A percentile compares a stretch with the other conserved stretches of the same genome.
These are phyloP conservation scores for Gallinago stenura DNA, from an alignment of 2,797 vertebrate species.

Conservation along the genomic window DNA sequence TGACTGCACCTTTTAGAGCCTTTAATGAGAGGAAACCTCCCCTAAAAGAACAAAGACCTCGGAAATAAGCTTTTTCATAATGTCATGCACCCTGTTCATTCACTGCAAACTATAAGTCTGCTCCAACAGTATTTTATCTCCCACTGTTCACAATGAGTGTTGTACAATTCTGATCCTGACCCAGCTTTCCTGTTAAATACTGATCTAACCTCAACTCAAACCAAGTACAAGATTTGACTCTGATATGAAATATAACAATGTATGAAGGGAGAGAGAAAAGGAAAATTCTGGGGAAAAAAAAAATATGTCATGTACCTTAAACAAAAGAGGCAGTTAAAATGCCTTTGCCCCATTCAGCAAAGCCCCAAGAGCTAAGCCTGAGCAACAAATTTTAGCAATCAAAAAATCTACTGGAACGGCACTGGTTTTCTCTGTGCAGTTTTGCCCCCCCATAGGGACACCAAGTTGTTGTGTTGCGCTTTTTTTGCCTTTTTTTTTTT, in stretches of 20 bases:
- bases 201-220: not conserved
- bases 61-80: not conserved
- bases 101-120: not conserved
- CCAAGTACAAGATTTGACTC: not conserved
- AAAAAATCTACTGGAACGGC: not conserved
- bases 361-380: not conserved
- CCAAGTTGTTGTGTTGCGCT: not conserved
- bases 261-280: not conserved
- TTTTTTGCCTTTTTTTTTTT: not conserved
- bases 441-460: not conserved
- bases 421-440: not conserved
- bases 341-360: not conserved
- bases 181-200: not conserved
- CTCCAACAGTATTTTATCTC: not conserved
- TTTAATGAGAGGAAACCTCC: not conserved
- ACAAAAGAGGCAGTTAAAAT: not conserved
- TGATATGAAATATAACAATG: not conserved
- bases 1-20: rapidly evolving
- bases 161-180: not conserved
- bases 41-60: not conserved
- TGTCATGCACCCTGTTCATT: not conserved
- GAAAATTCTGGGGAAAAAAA: not conserved
- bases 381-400: not conserved
- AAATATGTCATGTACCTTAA: not conserved
- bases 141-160: not conserved